Conservation (phyloP, 2,888 invertebrate species). For the Drosophila seclusa region DNA sequence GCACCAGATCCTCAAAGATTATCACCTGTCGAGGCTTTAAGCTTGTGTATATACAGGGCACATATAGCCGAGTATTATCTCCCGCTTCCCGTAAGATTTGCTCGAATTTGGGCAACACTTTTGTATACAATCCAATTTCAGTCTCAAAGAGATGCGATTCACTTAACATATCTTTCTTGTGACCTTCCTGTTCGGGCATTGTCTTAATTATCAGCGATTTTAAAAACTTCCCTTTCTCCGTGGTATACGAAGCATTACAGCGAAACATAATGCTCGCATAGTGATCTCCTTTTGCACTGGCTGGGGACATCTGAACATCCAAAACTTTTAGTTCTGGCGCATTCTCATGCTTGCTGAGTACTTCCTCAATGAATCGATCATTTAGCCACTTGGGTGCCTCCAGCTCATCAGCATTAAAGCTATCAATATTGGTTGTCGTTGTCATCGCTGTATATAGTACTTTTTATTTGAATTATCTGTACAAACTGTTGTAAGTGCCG, state of each 20-base stretch:
- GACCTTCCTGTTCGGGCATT: conserved; percentile 59
- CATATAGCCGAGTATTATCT: conserved; percentile 55
- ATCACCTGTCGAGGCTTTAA: conserved; percentile 50
- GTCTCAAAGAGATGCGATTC: conserved; percentile 40
- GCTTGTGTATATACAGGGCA: conserved; percentile 58
- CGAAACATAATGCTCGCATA: conserved; percentile 59
- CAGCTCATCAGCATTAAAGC: conserved; percentile 61
- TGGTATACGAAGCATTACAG: conserved; percentile 7
- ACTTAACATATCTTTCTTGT: conserved; percentile 50
- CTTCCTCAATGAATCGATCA: conserved; percentile 41
- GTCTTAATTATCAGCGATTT: conserved; percentile 57
- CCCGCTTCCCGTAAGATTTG: conserved; percentile 46
- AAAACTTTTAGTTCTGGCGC: conserved; percentile 43
- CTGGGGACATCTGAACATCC: conserved; percentile 48
- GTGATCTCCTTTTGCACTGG: conserved; percentile 44
- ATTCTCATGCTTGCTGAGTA: conserved; percentile 31
- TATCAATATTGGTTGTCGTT: conserved; percentile 5
- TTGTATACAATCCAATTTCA: conserved; percentile 72
- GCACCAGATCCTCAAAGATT: conserved; percentile 75
- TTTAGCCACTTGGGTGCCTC: conserved; percentile 57
- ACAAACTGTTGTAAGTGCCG: background rate
- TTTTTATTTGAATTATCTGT: conserved; percentile 32
- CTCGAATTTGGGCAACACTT: conserved; percentile 67
- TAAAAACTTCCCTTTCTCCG: conserved; percentile 4
- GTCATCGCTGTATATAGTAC: conserved; percentile 24